Conservation (phyloP, 2,113 vertebrate genomes). For the Thamnaconus septentrionalis region DNA sequence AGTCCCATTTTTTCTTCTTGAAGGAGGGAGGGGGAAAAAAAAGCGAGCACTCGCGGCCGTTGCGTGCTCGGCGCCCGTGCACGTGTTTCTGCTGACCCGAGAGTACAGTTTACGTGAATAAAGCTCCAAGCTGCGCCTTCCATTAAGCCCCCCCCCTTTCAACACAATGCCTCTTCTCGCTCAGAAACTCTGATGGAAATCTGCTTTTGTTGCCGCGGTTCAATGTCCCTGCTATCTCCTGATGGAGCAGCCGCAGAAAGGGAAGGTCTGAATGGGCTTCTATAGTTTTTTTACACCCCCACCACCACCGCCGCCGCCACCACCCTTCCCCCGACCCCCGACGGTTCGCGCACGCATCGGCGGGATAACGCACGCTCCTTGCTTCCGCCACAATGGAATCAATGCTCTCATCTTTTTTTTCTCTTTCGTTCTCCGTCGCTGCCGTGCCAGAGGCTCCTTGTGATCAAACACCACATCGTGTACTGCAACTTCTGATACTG, state of each 20-base stretch:
- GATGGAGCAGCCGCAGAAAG: slow-evolving; percentile 59
- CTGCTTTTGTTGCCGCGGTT: slow-evolving; percentile 69
- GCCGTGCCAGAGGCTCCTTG: slow-evolving; percentile 60
- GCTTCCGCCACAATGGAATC: slow-evolving; percentile 63
- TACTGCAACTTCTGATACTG: slow-evolving; percentile 53
- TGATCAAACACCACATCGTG: slow-evolving; percentile 68
- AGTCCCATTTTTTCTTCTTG: no score
- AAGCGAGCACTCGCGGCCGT: no score
- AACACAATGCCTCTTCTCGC: slow-evolving; percentile 59
- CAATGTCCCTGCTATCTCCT: slow-evolving; percentile 68
- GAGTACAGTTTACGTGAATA: slow-evolving; percentile 64
- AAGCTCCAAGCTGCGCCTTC: slow-evolving; percentile 59
- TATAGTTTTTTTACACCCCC: slow-evolving; percentile 56
- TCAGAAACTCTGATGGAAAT: slow-evolving; percentile 68
- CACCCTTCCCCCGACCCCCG: neutral
- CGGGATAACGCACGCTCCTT: slow-evolving; percentile 44
- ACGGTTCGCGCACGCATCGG: slow-evolving; percentile 25
- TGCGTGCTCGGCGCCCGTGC: slow-evolving; percentile 5
- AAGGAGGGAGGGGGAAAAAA: no score
- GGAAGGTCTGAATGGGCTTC: slow-evolving; percentile 59
- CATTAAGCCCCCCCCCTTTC: slow-evolving; percentile 61
- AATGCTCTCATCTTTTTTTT: slow-evolving; percentile 61
- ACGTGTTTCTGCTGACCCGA: slow-evolving; percentile 41
- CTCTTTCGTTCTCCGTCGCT: slow-evolving; percentile 32
- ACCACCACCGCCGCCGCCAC: neutral